Percentiles rank a stretch among this genome's conserved stretches.
Evolutionary conservation across 1,140 invertebrate genomes (phyloP).

Genomic region (Hyphantria cunea): DNA sequence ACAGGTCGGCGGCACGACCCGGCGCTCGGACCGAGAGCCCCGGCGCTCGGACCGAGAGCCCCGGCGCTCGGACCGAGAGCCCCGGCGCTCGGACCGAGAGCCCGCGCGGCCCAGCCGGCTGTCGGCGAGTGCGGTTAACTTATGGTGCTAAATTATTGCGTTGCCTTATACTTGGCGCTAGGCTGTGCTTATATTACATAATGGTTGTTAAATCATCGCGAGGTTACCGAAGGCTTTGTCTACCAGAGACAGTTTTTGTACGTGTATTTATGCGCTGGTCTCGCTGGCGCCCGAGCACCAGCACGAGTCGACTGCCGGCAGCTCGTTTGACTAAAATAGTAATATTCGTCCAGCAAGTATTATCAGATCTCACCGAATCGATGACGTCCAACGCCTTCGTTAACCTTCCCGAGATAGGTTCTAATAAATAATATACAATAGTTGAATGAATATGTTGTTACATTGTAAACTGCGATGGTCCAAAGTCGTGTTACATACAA

Average conservation of each 20-base stretch:
- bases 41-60: no score
- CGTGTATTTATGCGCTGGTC: constrained; percentile 19
- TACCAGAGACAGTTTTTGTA: constrained; percentile 11
- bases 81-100: no score
- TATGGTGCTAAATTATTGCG: constrained; percentile 41
- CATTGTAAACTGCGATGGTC: background rate
- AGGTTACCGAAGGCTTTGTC: constrained; percentile 23
- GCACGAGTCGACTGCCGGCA: background rate
- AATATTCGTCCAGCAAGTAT: constrained; percentile 14
- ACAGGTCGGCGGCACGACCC: no score
- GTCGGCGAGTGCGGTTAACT: background rate
- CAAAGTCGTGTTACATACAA: constrained; percentile 6
- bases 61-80: no score
- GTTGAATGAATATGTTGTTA: constrained; percentile 13
- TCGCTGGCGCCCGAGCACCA: constrained; percentile 1
- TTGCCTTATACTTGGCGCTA: constrained; percentile 40
- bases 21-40: no score
- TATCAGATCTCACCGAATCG: constrained; percentile 12
- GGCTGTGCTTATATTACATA: constrained; percentile 16
- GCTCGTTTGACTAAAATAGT: background rate
- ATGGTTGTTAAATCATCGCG: constrained; percentile 15
- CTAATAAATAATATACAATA: constrained; percentile 17
- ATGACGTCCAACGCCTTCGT: constrained; percentile 16
- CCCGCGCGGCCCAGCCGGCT: no score
- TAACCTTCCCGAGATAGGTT: constrained; percentile 20